phyloP scores from a whole-genome alignment of 1,140 invertebrate genomes.

The Conus betulinus region DNA sequence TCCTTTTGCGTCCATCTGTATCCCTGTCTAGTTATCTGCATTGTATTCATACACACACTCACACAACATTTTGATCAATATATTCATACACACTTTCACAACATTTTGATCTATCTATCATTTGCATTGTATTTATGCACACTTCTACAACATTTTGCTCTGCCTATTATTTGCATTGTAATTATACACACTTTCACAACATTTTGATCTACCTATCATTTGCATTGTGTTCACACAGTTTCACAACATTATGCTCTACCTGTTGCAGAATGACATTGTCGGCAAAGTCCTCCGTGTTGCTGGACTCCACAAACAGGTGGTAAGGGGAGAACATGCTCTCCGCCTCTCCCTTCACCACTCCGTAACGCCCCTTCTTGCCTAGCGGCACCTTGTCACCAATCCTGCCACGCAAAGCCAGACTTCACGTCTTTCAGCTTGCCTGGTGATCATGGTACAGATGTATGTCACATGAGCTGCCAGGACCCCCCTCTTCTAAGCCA shows the following conservation, averaged over 20 bases:
- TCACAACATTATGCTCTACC: conserved; percentile 43
- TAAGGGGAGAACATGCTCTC: conserved; percentile 64
- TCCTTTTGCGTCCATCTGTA: too few species aligned
- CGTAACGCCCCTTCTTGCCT: conserved; percentile 66
- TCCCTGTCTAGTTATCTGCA: too few species aligned
- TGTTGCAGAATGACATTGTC: conserved; percentile 61
- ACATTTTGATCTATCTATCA: neutral
- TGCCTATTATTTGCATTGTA: too few species aligned
- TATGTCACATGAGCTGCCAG: too few species aligned
- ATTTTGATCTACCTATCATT: neutral
- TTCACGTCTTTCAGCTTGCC: too few species aligned
- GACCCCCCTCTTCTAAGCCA: too few species aligned
- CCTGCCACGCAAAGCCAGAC: conserved; percentile 46
- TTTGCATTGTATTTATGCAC: too few species aligned
- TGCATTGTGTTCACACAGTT: neutral
- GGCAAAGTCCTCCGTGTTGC: conserved; percentile 61
- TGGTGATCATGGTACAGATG: too few species aligned
- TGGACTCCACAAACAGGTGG: conserved; percentile 63
- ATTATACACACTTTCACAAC: neutral
- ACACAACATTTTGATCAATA: too few species aligned
- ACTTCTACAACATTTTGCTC: too few species aligned
- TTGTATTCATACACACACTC: too few species aligned
- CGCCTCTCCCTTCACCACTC: conserved; percentile 67
- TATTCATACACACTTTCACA: too few species aligned
- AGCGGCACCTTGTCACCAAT: conserved; percentile 67